phyloP scores from a whole-genome alignment of 2,888 invertebrate species.

The Melinopterus prodromus region DNA sequence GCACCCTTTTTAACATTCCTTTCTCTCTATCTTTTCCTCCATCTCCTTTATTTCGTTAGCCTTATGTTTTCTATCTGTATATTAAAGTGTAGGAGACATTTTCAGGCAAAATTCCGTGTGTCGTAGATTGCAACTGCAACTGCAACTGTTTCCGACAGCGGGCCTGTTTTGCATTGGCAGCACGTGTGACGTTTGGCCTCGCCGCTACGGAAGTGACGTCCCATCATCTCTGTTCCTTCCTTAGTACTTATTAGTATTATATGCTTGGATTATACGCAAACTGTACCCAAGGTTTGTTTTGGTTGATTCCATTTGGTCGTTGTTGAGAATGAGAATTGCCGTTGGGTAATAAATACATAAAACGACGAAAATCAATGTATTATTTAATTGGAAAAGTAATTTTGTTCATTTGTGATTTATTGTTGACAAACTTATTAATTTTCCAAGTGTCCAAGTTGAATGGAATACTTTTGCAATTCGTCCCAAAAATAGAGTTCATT shows the following conservation, averaged over 20 bases:
- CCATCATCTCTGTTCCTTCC: slow-evolving; percentile 43
- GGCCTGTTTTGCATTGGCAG: slow-evolving; percentile 21
- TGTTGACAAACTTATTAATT: too few relatives aligned
- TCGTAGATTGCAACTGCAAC: neutral
- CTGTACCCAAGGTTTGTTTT: neutral
- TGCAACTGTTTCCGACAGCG: neutral
- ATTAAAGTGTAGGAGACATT: neutral
- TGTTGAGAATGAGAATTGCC: too few relatives aligned
- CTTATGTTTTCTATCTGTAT: too few relatives aligned
- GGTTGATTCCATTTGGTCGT: neutral
- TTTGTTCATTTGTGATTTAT: too few relatives aligned
- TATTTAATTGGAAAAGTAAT: too few relatives aligned
- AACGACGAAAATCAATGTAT: too few relatives aligned
- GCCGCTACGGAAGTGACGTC: slow-evolving; percentile 56
- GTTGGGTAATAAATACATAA: too few relatives aligned
- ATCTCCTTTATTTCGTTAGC: too few relatives aligned
- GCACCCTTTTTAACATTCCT: neutral
- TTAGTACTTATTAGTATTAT: neutral
- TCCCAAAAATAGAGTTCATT: neutral
- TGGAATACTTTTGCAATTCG: neutral
- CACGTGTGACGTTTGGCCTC: slow-evolving; percentile 47
- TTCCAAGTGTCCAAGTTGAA: neutral
- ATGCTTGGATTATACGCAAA: neutral
- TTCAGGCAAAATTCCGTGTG: neutral
- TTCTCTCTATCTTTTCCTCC: too few relatives aligned